Base-by-base conservation (phyloP, 2,797 vertebrate species). In the Fundulus diaphanus region DNA sequence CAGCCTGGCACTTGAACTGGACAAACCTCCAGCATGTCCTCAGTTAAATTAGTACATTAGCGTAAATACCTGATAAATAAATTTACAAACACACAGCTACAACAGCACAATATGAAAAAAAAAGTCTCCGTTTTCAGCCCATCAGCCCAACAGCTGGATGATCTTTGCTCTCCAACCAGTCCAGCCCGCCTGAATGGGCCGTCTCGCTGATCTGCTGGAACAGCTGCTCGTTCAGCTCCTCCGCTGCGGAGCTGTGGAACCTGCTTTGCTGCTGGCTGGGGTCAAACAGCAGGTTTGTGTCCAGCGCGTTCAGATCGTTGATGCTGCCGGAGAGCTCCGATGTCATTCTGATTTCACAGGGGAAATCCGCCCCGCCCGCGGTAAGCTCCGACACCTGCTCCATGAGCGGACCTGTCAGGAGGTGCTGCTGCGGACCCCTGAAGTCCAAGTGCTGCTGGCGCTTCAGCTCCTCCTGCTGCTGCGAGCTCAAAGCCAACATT, bases 111-210 rank as follows among this genome's bases (percentile, higher is more conserved):
- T 79, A 91, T 85, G 81, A 80, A 86, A 79, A 81, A 79, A 81
- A 93, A 92, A 93, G 94, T 84, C 92, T 88, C 35, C 48, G 31
- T 48, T 35, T 44, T 93, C 82, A 93, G 72, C 90, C 91, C 93
- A 95, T 98, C 94, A 99, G 92, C 93, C 97, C 97, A 95, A 96
- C 98, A 81, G 97, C 94, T 84, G 98, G 95, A 91, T 99, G 98
- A 95, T 99, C 98, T 95, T 99, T 99, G 93, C 96, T 99, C 89
- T 99, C 98, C 86, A 99, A 95, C 98, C 98, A 99, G 84, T 99
- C 98, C 83, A 99, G 98, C 88, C 97, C 97, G 77, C 96, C 92
- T 48, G 97, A 92, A 92, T 95, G 97, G 67, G 96, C 95, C 67
- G 97, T 94, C 89, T 99, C 97, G 77, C 93, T 96, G 78, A 99